Conservation (phyloP, 1,140 invertebrate genomes). For the Heterodera carotae region DNA sequence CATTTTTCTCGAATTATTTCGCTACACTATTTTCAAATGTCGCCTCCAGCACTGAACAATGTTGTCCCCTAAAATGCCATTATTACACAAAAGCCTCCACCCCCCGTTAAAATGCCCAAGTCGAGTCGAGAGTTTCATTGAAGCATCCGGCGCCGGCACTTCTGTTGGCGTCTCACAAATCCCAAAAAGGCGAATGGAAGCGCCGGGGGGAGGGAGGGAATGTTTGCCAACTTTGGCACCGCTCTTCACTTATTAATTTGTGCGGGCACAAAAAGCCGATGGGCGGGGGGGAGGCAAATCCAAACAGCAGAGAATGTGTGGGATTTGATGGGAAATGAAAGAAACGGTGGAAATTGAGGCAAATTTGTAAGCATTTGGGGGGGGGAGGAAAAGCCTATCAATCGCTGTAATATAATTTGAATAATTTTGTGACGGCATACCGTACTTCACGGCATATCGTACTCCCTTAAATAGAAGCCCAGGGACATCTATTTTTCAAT, state of each 20-base stretch:
- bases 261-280: not conserved
- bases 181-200: not conserved
- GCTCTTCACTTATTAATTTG: constrained; percentile 20
- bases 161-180: not conserved
- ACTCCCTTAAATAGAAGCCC: too few relatives aligned
- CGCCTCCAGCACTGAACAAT: not conserved
- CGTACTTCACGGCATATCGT: too few relatives aligned
- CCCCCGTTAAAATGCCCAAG: not conserved
- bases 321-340: not conserved
- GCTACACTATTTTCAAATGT: not conserved
- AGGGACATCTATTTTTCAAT: too few relatives aligned
- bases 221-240: not conserved
- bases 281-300: not conserved
- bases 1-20: not conserved
- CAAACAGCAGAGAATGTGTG: not conserved
- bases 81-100: not conserved
- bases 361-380: too few relatives aligned
- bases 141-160: not conserved
- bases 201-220: not conserved
- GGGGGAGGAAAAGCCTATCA: too few relatives aligned
- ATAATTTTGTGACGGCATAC: too few relatives aligned
- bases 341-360: not conserved
- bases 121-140: not conserved
- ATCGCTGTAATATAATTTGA: too few relatives aligned
- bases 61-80: not conserved